Evolutionary conservation across 2,113 vertebrate genomes (phyloP).

Genomic region (Neodontobutis hainanensis): DNA sequence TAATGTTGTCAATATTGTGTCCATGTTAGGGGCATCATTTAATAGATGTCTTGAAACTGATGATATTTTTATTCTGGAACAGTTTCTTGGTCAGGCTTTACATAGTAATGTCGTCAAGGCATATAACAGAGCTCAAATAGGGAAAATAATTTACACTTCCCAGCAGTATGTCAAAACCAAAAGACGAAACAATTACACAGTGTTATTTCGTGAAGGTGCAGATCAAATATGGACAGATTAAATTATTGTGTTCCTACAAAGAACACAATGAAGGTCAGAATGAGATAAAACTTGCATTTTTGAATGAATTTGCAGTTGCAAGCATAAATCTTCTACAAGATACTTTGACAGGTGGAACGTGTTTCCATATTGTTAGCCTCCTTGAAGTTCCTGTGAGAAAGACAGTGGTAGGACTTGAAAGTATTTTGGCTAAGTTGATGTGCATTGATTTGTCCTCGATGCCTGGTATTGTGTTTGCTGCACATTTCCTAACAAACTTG

Average conservation of each 20-base stretch:
- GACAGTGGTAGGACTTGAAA: neutral
- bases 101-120: slow-evolving; percentile 23
- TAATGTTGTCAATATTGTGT: neutral
- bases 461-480: slow-evolving; percentile 12
- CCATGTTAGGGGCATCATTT: neutral
- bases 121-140: slow-evolving; percentile 32
- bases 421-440: neutral
- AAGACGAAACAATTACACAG: slow-evolving; percentile 18
- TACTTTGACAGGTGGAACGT: slow-evolving; percentile 25
- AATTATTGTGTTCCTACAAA: slow-evolving; percentile 19
- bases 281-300: slow-evolving; percentile 20
- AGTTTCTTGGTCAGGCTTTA: slow-evolving; percentile 16
- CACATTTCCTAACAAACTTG: slow-evolving; percentile 11
- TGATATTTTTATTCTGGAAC: slow-evolving; percentile 15
- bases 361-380: slow-evolving; percentile 16
- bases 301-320: slow-evolving; percentile 26
- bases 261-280: slow-evolving; percentile 7
- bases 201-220: slow-evolving; percentile 13
- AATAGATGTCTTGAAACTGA: neutral
- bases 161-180: slow-evolving; percentile 27
- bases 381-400: slow-evolving; percentile 16
- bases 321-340: slow-evolving; percentile 12
- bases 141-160: slow-evolving; percentile 18
- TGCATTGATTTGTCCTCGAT: slow-evolving; percentile 8
- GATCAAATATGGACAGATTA: slow-evolving; percentile 28